Evolutionary conservation across 2,113 vertebrate species (phyloP), one percentile per base, ranked within the genome.

Genomic region (Pseudorectes ferrugineus): DNA sequence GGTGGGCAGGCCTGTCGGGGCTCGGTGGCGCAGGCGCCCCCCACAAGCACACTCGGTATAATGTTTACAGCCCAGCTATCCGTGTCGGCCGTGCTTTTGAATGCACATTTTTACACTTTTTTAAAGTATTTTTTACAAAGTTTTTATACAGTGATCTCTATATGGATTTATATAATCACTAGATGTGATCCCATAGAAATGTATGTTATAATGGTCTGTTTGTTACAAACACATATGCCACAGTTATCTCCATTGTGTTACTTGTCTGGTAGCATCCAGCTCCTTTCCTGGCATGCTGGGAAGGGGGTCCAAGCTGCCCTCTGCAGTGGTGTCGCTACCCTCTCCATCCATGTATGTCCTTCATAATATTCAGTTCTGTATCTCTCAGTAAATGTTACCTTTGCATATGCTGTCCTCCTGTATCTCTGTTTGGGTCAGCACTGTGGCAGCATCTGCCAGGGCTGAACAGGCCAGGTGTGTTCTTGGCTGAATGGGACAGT

Each of bases 161-260:
- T 98, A 98, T 98, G 98, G 98, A 98, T 98, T 98, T 99, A 98
- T 99, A 98, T 98, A 98, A 98, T 99, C 98, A 99, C 98, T 98
- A 98, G 98, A 98, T 96, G 99, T 99, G 98, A 99, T 98, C 97
- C 97, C 96, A 97, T 98, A 98, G 96, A 97, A 95, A 97, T 97
- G 98, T 98, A 98, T 98, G 98, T 98, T 99, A 98, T 97, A 98
- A 98, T 98, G 98, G 98, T 98, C 98, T 97, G 85, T 98, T 98
- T 98, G 97, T 98, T 98, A 98, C 65, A 98, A 98, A 98, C 92
- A 97, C 98, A 98, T 98, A 98, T 57, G 94, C 96, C 93, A 89
- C 97, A 97, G 95, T 98, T 97, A 98, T 92, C 94, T 97, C 96
- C 87, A 85, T 97, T 96, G 96, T 97, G 96, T 98, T 98, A 97